Conservation (phyloP, 2,113 vertebrate genomes). For the Coreoperca whiteheadi region DNA sequence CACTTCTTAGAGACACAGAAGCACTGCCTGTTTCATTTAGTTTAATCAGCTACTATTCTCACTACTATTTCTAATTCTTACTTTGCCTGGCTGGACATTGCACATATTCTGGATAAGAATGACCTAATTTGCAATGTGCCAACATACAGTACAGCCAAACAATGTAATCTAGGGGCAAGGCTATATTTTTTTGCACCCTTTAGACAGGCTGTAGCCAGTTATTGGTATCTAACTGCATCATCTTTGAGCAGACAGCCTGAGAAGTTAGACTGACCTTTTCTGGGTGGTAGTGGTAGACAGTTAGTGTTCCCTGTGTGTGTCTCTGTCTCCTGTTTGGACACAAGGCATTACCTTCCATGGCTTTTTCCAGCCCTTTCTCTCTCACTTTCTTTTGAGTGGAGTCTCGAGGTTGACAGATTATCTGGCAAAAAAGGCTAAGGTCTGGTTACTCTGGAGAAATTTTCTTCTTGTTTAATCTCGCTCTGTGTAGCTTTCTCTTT, state of each 20-base stretch:
- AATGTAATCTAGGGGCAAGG: background rate
- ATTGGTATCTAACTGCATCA: conserved; percentile 2
- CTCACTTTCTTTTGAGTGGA: conserved; percentile 8
- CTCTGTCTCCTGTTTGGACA: conserved; percentile 31
- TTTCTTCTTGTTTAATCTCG: conserved; percentile 17
- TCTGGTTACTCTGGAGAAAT: conserved; percentile 42
- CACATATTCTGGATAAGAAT: conserved; percentile 1
- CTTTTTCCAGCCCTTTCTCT: conserved; percentile 16
- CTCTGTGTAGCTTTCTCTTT: background rate
- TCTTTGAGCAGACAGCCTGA: background rate
- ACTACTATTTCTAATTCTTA: background rate
- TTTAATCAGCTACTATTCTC: background rate
- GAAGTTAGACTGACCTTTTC: conserved; percentile 28
- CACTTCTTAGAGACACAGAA: conserved; percentile 8
- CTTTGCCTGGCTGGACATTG: background rate
- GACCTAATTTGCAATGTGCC: background rate
- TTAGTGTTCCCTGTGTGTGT: conserved; percentile 1
- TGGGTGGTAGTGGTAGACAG: background rate
- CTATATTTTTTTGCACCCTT: background rate
- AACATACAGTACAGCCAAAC: background rate
- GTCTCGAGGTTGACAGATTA: conserved; percentile 40
- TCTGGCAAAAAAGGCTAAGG: conserved; percentile 16
- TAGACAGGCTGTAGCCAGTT: background rate
- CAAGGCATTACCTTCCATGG: conserved; percentile 21
- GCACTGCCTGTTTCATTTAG: background rate